Evolutionary conservation across 2,888 invertebrate genomes (phyloP).

Genomic region (Taphrorychus bicolor): DNA sequence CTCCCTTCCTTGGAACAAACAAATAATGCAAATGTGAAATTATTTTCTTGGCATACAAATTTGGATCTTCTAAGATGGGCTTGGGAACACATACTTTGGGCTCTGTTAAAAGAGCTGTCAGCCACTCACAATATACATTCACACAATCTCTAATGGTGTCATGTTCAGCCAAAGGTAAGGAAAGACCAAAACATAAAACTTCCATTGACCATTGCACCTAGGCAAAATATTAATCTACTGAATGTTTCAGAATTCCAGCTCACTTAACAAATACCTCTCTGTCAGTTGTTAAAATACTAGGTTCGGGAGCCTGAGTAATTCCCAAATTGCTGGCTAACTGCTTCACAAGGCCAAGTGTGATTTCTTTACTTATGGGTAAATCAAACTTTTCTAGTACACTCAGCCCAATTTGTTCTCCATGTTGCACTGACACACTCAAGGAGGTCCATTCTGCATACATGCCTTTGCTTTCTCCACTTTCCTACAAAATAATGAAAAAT

Average conservation of each 20-base stretch:
- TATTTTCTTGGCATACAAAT: constrained; percentile 88
- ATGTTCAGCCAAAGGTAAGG: constrained; percentile 88
- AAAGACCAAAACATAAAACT: constrained; percentile 90
- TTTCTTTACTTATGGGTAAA: constrained; percentile 75
- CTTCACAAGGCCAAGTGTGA: constrained; percentile 80
- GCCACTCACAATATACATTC: constrained; percentile 96
- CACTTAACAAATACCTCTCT: constrained; percentile 74
- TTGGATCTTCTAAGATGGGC: constrained; percentile 88
- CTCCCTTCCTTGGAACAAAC: constrained; percentile 91
- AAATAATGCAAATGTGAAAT: constrained; percentile 92
- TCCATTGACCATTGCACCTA: constrained; percentile 91
- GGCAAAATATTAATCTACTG: too few relatives aligned
- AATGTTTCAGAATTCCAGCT: neutral
- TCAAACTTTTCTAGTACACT: constrained; percentile 83
- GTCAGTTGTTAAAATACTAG: constrained; percentile 83
- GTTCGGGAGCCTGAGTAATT: constrained; percentile 81
- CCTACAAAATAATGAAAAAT: constrained; percentile 46
- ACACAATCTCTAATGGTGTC: constrained; percentile 96
- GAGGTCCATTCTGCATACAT: constrained; percentile 90
- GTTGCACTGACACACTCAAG: constrained; percentile 70
- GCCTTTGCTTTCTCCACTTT: constrained; percentile 71
- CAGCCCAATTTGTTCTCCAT: constrained; percentile 68
- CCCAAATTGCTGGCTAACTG: constrained; percentile 76
- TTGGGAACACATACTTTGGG: constrained; percentile 89
- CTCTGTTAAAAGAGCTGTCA: constrained; percentile 83